These are phyloP conservation scores for Drosophila rubida DNA, from an alignment of 2,888 invertebrate species.

Conservation along the genomic window DNA sequence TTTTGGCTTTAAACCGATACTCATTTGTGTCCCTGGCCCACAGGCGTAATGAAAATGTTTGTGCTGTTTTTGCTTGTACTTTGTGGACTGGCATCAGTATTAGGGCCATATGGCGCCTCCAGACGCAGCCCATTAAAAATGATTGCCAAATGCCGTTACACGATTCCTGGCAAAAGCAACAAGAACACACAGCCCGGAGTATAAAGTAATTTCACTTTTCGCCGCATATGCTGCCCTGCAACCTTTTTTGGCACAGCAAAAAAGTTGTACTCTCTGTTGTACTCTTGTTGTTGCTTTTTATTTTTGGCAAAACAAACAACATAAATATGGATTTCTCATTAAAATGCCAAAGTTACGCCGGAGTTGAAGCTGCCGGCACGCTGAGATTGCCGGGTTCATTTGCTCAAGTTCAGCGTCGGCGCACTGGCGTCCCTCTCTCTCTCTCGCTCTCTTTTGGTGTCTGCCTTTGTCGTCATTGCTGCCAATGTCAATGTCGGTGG, in stretches of 20 bases:
- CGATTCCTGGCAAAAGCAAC: conserved; percentile 30
- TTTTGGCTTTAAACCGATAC: not conserved
- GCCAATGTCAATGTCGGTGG: conserved; percentile 67
- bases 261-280: conserved; percentile 16
- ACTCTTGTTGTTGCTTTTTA: conserved; percentile 29
- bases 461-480: not conserved
- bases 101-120: conserved; percentile 51
- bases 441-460: conserved; percentile 14
- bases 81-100: conserved; percentile 32
- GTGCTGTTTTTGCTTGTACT: conserved; percentile 6
- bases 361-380: conserved; percentile 51
- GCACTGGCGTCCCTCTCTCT: not conserved
- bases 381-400: conserved; percentile 37
- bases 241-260: conserved; percentile 46
- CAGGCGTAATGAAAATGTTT: conserved; percentile 21
- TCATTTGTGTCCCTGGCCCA: not conserved
- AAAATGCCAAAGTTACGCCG: conserved; percentile 73
- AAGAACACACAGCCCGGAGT: conserved; percentile 2
- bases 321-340: conserved; percentile 81
- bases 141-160: conserved; percentile 66
- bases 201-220: conserved; percentile 72
- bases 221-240: conserved; percentile 67
- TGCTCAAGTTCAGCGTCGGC: conserved; percentile 41
- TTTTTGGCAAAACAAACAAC: conserved; percentile 76
- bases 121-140: conserved; percentile 70